Conservation (phyloP, 2,888 invertebrate genomes). For the Phortica magna region DNA sequence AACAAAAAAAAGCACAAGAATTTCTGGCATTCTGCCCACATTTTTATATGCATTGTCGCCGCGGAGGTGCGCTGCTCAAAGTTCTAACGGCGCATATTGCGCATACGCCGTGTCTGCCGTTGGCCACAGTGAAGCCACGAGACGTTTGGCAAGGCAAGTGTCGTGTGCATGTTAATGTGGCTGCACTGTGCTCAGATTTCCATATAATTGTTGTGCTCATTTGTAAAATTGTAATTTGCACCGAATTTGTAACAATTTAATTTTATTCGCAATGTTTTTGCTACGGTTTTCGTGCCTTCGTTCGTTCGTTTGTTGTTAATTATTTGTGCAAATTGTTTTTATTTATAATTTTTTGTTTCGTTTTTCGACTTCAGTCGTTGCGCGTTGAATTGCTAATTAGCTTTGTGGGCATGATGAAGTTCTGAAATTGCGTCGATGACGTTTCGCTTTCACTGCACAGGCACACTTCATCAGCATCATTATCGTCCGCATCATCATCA, state of each 20-base stretch:
- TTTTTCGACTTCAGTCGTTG: neutral
- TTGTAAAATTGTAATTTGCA: constrained; percentile 67
- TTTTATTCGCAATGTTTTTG: neutral
- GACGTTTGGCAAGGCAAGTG: too few species aligned
- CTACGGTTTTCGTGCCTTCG: too few species aligned
- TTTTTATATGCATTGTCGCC: constrained; percentile 10
- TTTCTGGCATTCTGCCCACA: neutral
- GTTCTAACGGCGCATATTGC: neutral
- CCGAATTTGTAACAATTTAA: constrained; percentile 49
- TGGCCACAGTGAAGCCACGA: too few species aligned
- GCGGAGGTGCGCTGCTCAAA: neutral
- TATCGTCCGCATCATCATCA: neutral
- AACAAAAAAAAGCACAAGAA: neutral
- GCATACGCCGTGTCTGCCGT: constrained; percentile 38
- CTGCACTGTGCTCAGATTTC: too few species aligned
- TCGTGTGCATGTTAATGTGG: too few species aligned
- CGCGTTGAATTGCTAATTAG: constrained; percentile 8
- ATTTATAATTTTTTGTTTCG: neutral
- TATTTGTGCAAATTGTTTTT: neutral
- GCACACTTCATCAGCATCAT: too few species aligned
- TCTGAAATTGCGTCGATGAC: too few species aligned
- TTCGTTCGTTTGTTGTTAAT: neutral
- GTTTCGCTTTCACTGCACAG: too few species aligned
- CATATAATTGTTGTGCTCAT: too few species aligned
- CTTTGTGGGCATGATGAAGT: neutral